phyloP scores from a whole-genome alignment of 2,888 invertebrate genomes.

The Noctua pronuba region DNA sequence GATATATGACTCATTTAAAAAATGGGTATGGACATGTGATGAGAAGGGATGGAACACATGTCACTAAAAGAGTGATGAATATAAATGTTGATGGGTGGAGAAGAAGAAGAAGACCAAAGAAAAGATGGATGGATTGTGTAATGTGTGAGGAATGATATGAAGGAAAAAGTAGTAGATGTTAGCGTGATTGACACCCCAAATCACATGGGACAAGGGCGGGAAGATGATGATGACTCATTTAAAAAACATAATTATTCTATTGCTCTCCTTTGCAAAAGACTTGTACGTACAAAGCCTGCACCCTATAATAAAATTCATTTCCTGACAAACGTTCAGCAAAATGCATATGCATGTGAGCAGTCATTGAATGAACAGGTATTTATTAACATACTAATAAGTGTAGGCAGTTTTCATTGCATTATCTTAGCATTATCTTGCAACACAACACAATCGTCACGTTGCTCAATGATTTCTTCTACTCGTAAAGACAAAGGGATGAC shows the following conservation, averaged over 20 bases:
- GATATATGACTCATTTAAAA: background rate
- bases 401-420: constrained; percentile 63
- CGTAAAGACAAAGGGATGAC: constrained; percentile 80
- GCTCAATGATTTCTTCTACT: constrained; percentile 76
- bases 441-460: constrained; percentile 78
- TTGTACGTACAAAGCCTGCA: constrained; percentile 10
- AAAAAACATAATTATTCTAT: background rate
- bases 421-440: constrained; percentile 66
- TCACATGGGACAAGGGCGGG: no score
- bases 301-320: constrained; percentile 48
- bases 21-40: no score
- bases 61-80: no score
- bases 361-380: constrained; percentile 56
- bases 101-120: no score
- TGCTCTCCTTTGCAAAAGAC: constrained; percentile 10
- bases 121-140: no score
- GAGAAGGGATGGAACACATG: no score
- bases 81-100: no score
- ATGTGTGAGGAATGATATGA: no score
- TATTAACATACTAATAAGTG: constrained; percentile 61
- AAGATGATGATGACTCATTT: background rate
- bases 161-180: no score
- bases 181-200: no score
- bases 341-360: constrained; percentile 49
- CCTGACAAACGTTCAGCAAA: constrained; percentile 37